Conservation (phyloP, 2,113 vertebrate genomes). For the Talpa occidentalis region DNA sequence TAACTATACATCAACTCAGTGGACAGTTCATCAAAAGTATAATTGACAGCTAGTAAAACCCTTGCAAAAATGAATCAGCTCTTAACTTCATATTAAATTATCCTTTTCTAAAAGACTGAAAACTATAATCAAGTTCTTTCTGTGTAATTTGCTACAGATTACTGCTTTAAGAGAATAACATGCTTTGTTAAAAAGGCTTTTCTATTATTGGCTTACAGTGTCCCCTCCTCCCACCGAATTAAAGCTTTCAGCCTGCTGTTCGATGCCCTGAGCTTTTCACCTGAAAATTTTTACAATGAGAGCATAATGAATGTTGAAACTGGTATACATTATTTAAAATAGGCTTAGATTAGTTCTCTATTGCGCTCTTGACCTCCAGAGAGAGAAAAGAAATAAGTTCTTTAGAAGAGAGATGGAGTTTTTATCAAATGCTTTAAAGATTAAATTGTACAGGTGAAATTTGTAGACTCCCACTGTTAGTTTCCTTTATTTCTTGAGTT, state of each 20-base stretch:
- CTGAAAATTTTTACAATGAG: constrained; percentile 67
- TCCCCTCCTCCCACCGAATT: constrained; percentile 63
- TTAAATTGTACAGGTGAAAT: not conserved
- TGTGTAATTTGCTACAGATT: constrained; percentile 80
- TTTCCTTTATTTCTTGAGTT: constrained; percentile 28
- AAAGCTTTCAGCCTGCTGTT: constrained; percentile 61
- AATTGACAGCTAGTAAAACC: constrained; percentile 65
- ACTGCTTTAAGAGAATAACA: constrained; percentile 72
- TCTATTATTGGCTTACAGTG: constrained; percentile 66
- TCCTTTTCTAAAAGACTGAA: constrained; percentile 72
- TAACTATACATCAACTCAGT: constrained; percentile 47
- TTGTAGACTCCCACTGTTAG: not conserved
- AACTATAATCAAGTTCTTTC: constrained; percentile 79
- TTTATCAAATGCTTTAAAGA: constrained; percentile 57
- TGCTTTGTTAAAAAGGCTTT: constrained; percentile 77
- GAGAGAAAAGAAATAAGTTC: constrained; percentile 43
- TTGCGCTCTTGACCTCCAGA: constrained; percentile 58
- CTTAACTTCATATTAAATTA: constrained; percentile 81
- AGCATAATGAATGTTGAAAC: constrained; percentile 70
- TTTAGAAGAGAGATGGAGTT: constrained; percentile 9
- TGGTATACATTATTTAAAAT: constrained; percentile 71
- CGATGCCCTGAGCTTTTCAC: constrained; percentile 70
- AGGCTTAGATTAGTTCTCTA: constrained; percentile 73
- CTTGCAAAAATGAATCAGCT: constrained; percentile 70
- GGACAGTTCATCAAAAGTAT: not conserved